Conservation (phyloP, 2,113 vertebrate species). For the Ornithorhynchus anatinus region DNA sequence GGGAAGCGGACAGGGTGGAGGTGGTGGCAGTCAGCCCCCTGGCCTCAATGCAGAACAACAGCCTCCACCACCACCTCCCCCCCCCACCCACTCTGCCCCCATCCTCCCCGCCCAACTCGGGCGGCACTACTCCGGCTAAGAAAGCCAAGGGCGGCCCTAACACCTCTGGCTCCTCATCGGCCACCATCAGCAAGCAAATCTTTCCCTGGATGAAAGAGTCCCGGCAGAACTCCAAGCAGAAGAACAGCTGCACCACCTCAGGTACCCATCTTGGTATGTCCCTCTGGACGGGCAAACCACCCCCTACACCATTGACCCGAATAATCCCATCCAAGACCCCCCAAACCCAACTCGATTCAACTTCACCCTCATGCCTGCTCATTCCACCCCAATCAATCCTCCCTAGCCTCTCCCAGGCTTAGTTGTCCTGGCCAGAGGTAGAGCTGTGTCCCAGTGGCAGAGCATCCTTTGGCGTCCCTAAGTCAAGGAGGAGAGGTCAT, state of each 20-base stretch:
- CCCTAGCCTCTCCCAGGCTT: no score
- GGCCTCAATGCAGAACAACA: conserved; percentile 84
- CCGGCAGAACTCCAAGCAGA: conserved; percentile 94
- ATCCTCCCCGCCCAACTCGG: conserved; percentile 86
- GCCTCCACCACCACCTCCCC: conserved; percentile 72
- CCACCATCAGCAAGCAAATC: conserved; percentile 94
- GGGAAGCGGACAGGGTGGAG: conserved; percentile 65
- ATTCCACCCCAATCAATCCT: not conserved
- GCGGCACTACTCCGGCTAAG: conserved; percentile 85
- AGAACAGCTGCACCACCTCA: conserved; percentile 86
- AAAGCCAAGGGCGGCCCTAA: conserved; percentile 85
- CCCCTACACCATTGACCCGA: not conserved
- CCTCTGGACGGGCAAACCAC: not conserved
- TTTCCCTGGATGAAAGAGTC: conserved; percentile 99
- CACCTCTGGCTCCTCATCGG: conserved; percentile 74
- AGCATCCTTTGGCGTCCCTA: not conserved
- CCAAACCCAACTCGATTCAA: not conserved
- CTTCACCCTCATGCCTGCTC: not conserved
- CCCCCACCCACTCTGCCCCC: conserved; percentile 82
- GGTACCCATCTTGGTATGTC: conserved; percentile 71
- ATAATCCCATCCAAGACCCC: not conserved
- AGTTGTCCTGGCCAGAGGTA: no score
- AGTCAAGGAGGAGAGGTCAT: not conserved
- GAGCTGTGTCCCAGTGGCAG: not conserved
- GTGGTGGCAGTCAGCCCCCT: conserved; percentile 79